phyloP scores from a whole-genome alignment of 2,797 vertebrate species.

The Numenius phaeopus region DNA sequence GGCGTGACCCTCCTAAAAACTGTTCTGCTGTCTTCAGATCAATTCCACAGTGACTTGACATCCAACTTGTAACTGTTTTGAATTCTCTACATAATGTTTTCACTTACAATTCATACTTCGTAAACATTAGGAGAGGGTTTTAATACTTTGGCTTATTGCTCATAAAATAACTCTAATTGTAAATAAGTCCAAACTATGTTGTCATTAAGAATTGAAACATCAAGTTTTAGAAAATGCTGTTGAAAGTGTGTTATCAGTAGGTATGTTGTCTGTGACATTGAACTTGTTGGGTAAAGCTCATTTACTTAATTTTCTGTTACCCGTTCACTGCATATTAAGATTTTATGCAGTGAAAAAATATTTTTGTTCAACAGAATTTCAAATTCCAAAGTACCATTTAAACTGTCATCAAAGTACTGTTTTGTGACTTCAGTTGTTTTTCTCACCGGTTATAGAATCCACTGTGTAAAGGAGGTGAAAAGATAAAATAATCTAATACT shows the following conservation, averaged over 20 bases:
- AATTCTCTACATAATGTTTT: not conserved
- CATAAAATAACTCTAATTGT: not conserved
- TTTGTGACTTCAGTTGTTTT: constrained; percentile 44
- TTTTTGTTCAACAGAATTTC: not conserved
- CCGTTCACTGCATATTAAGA: not conserved
- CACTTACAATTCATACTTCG: not conserved
- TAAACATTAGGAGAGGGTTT: not conserved
- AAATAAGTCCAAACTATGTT: not conserved
- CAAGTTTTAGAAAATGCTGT: not conserved
- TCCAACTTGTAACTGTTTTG: not conserved
- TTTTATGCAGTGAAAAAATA: not conserved
- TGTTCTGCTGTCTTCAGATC: not conserved
- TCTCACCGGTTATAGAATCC: constrained; percentile 73
- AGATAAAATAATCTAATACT: constrained; percentile 85
- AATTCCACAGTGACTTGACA: accelerated
- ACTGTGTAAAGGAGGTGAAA: constrained; percentile 56
- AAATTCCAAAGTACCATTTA: not conserved
- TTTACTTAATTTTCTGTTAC: not conserved
- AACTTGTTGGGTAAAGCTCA: not conserved
- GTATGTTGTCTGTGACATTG: not conserved
- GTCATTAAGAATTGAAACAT: not conserved
- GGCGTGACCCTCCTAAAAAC: not conserved
- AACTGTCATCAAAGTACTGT: not conserved
- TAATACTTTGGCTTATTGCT: not conserved
- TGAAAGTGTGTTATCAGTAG: not conserved